phyloP scores from a whole-genome alignment of 1,140 invertebrate species.

The Drosophila gunungcola region DNA sequence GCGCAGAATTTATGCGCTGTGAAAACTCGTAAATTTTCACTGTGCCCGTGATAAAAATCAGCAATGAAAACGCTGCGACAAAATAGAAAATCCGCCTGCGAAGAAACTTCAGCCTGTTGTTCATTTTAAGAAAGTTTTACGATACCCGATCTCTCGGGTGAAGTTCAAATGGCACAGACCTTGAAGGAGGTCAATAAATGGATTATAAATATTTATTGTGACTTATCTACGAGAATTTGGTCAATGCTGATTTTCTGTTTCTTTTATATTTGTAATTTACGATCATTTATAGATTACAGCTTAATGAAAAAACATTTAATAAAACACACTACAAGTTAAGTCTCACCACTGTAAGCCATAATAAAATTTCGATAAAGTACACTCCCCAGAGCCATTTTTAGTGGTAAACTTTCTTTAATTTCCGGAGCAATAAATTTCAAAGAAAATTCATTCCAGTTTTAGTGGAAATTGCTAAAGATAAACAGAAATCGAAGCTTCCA shows the following conservation, averaged over 20 bases:
- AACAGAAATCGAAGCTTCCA: constrained; percentile 37
- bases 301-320: no score
- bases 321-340: no score
- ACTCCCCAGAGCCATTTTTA: not conserved
- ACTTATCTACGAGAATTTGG: not conserved
- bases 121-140: constrained; percentile 29
- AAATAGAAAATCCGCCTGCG: constrained; percentile 41
- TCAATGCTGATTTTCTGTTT: no score
- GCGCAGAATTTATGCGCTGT: constrained; percentile 54
- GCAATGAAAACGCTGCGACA: constrained; percentile 40
- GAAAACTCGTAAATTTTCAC: constrained; percentile 69
- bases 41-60: constrained; percentile 63
- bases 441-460: constrained; percentile 38
- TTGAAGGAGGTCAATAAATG: constrained; percentile 18
- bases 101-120: constrained; percentile 10
- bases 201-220: constrained; percentile 25
- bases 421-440: constrained; percentile 30
- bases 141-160: constrained; percentile 16
- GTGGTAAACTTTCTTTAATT: constrained; percentile 20
- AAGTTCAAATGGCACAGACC: not conserved
- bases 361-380: not conserved
- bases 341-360: not conserved
- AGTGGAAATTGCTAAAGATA: constrained; percentile 42
- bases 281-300: no score
- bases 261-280: no score